A percentile compares a stretch with the other conserved stretches of the same genome.
Conservation (phyloP, 2,888 invertebrate species). For the Ganaspis brasiliensis region DNA sequence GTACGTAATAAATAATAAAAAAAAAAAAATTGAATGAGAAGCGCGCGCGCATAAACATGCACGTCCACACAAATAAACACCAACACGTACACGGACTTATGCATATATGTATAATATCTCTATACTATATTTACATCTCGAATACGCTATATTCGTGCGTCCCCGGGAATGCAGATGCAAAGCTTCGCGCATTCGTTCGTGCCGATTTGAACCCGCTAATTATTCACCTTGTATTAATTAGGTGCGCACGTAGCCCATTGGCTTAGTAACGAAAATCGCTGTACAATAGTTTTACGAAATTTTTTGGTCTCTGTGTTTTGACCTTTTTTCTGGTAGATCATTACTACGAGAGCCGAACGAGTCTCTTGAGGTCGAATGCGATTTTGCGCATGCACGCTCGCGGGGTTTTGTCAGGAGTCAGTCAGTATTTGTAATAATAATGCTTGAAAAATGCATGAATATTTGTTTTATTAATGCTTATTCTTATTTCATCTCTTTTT, state of each 20-base stretch:
- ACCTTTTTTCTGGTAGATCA: conserved; percentile 61
- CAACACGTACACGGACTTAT: conserved; percentile 69
- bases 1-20: conserved; percentile 69
- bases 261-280: conserved; percentile 27
- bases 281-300: conserved; percentile 52
- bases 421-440: conserved; percentile 93
- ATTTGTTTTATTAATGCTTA: conserved; percentile 88
- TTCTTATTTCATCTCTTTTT: conserved; percentile 80
- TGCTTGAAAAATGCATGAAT: conserved; percentile 93
- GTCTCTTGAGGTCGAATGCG: conserved; percentile 76
- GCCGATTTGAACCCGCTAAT: conserved; percentile 60
- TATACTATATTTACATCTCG: conserved; percentile 70
- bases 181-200: conserved; percentile 70
- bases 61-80: conserved; percentile 67
- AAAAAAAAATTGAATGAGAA: conserved; percentile 1
- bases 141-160: conserved; percentile 75
- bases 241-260: conserved; percentile 35
- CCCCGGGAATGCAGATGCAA: conserved; percentile 78
- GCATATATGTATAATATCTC: conserved; percentile 70
- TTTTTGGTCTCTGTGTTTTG: conserved; percentile 61
- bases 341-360: conserved; percentile 59
- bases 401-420: conserved; percentile 81
- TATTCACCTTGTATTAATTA: conserved; percentile 55
- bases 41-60: conserved; percentile 21
- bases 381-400: conserved; percentile 80